Conservation (phyloP, 2,113 vertebrate species). For the Nannobrachium achirus region DNA sequence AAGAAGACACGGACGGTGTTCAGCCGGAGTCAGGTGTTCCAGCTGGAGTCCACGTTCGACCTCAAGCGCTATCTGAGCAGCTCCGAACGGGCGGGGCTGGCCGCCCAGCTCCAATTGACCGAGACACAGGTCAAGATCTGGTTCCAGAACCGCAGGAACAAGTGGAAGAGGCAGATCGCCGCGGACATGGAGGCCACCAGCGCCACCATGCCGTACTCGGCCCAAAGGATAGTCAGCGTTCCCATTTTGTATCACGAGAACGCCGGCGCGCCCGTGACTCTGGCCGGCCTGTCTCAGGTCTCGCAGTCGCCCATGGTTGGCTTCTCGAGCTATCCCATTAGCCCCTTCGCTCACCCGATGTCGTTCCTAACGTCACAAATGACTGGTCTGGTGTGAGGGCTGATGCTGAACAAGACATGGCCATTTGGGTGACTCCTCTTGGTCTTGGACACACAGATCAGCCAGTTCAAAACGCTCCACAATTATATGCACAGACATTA, state of each 20-base stretch:
- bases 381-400: conserved; percentile 85
- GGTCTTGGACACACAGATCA: no score
- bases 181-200: conserved; percentile 87
- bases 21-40: conserved; percentile 87
- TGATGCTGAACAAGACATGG: no score
- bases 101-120: conserved; percentile 84
- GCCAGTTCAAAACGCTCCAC: no score
- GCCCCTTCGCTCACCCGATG: conserved; percentile 81
- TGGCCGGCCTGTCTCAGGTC: conserved; percentile 74
- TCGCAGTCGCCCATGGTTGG: conserved; percentile 75
- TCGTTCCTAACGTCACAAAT: conserved; percentile 87
- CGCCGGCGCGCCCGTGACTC: conserved; percentile 57
- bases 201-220: conserved; percentile 64
- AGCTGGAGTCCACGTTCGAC: conserved; percentile 88
- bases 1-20: conserved; percentile 90
- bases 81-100: conserved; percentile 84
- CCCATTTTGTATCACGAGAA: conserved; percentile 89
- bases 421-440: no score
- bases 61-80: conserved; percentile 89
- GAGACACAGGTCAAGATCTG: conserved; percentile 92
- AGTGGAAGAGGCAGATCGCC: conserved; percentile 89
- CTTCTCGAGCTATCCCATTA: conserved; percentile 84
- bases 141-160: conserved; percentile 90
- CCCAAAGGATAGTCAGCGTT: conserved; percentile 87
- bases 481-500: no score